Percentiles rank a stretch among this genome's conserved stretches.
phyloP scores from a whole-genome alignment of 2,888 invertebrate species.

The Ariolimax columbianus region DNA sequence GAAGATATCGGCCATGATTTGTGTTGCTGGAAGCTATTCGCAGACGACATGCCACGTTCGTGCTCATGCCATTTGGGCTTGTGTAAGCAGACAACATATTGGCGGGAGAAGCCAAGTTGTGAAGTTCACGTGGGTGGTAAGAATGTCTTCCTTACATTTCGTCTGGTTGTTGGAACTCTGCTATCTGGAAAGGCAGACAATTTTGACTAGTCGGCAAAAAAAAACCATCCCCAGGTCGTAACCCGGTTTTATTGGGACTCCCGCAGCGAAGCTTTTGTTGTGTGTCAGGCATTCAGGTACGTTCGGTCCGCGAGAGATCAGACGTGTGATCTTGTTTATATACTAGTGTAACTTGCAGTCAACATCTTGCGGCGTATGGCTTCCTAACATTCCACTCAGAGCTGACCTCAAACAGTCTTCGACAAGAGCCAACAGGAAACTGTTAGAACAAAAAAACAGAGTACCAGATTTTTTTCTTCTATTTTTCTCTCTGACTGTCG shows the following conservation, averaged over 20 bases:
- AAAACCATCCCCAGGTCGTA: too few species aligned
- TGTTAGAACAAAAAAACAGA: too few species aligned
- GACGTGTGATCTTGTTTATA: background rate
- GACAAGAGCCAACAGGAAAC: too few species aligned
- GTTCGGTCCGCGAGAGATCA: background rate
- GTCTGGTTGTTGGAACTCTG: background rate
- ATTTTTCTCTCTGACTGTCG: too few species aligned
- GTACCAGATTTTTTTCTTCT: too few species aligned
- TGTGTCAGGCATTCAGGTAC: background rate
- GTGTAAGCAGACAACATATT: background rate
- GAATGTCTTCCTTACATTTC: slow-evolving; percentile 6
- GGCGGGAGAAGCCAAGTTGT: background rate
- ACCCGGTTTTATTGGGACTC: background rate
- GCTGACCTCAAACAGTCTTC: background rate
- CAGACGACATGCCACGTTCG: background rate
- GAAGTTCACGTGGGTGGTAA: background rate
- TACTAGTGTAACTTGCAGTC: background rate
- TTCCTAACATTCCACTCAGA: background rate
- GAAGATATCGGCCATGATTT: too few species aligned
- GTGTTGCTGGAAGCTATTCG: background rate
- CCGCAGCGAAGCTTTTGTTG: background rate
- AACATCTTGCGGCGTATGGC: background rate
- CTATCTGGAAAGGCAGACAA: background rate
- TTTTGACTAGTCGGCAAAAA: background rate
- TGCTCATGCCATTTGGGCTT: background rate